These are phyloP conservation scores for Branchellion lobata DNA, from an alignment of 2,888 invertebrate genomes.

Conservation along the genomic window DNA sequence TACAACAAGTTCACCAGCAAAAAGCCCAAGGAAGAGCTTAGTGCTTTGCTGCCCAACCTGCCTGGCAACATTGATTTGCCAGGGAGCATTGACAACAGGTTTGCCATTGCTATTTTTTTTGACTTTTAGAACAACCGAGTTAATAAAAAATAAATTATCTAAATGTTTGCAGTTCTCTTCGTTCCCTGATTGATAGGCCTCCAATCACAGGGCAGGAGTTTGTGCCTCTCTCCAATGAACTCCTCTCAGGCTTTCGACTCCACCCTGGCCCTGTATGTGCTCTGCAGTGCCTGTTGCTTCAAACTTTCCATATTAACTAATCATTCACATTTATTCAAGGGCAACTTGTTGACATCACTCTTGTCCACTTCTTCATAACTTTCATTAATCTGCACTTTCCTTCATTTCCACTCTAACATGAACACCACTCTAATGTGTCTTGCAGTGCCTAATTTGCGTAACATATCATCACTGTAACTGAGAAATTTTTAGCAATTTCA, in stretches of 20 bases:
- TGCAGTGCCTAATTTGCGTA: no score
- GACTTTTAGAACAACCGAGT: neutral
- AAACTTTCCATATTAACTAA: no score
- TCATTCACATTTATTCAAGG: no score
- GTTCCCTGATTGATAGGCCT: conserved; percentile 91
- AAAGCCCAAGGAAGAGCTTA: conserved; percentile 83
- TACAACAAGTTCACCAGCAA: conserved; percentile 96
- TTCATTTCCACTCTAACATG: no score
- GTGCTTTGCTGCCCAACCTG: conserved; percentile 88
- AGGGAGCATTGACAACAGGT: conserved; percentile 72
- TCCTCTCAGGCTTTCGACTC: conserved; percentile 86
- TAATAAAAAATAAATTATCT: conserved; percentile 9
- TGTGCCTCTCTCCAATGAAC: conserved; percentile 79
- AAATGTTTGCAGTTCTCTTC: conserved; percentile 75
- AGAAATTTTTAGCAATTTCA: no score
- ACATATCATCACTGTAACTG: no score
- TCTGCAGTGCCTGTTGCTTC: no score
- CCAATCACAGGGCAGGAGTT: conserved; percentile 84
- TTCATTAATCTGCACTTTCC: no score
- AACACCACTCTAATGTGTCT: no score
- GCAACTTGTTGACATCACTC: neutral
- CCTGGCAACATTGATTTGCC: conserved; percentile 93
- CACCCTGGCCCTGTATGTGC: conserved; percentile 82
- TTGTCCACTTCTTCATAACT: neutral
- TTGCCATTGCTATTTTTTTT: conserved; percentile 47